Conservation (phyloP, 2,113 vertebrate genomes). For the Alosa alosa region DNA sequence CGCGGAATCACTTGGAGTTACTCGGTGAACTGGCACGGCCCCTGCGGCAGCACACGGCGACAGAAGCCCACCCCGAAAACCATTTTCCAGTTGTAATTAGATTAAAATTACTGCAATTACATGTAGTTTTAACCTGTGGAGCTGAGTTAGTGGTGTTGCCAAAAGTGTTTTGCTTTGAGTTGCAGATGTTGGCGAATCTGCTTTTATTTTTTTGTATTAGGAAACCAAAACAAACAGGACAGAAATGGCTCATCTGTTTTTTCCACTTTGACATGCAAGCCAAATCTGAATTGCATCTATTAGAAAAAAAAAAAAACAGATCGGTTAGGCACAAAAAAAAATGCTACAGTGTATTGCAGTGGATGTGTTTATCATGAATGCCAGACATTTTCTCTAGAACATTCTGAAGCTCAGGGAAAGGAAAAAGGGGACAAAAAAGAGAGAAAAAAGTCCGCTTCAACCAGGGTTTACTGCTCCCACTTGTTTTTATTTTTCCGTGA, state of each 20-base stretch:
- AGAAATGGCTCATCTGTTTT: background rate
- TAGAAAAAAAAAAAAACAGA: background rate
- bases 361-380: background rate
- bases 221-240: constrained; percentile 7
- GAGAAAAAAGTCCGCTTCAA: too few relatives aligned
- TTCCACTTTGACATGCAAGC: background rate
- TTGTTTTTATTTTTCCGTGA: too few relatives aligned
- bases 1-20: background rate
- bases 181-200: background rate
- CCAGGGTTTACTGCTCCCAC: too few relatives aligned
- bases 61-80: background rate
- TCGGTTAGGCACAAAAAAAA: background rate
- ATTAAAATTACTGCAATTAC: constrained; percentile 8
- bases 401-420: background rate
- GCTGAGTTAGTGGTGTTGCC: background rate
- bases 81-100: background rate
- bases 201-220: background rate
- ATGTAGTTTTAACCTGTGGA: background rate
- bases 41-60: background rate
- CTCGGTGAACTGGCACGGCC: background rate
- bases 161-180: constrained; percentile 7
- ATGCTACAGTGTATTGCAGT: background rate
- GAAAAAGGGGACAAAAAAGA: too few relatives aligned
- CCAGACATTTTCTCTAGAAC: background rate
- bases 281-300: background rate